Conservation (phyloP, 2,113 vertebrate species). For the Tauraco erythrolophus region DNA sequence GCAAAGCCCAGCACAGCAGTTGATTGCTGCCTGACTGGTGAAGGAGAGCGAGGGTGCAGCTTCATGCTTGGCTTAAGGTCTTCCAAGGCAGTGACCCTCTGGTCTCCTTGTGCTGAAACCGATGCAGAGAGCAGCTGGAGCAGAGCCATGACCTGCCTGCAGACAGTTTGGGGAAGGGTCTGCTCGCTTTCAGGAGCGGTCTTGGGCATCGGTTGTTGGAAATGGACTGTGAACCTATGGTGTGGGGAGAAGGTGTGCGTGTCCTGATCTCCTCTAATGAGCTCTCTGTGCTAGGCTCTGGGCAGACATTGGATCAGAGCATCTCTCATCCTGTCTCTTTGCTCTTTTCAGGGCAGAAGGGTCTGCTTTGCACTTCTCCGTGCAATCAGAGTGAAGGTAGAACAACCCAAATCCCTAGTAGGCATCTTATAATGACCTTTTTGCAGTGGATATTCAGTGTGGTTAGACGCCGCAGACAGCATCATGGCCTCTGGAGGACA, state of each 20-base stretch:
- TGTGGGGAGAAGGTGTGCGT: fast-evolving
- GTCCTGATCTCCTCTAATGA: fast-evolving
- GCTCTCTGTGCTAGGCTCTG: not conserved
- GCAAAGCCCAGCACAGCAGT: not conserved
- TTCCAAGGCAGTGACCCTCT: not conserved
- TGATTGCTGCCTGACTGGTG: not conserved
- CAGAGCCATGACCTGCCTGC: not conserved
- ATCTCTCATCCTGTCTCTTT: not conserved
- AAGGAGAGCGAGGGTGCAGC: not conserved
- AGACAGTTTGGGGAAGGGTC: not conserved
- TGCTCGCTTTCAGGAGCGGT: not conserved
- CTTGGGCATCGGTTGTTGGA: fast-evolving
- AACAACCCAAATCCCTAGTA: not conserved
- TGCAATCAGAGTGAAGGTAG: not conserved
- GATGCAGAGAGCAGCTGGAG: not conserved
- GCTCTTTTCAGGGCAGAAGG: not conserved
- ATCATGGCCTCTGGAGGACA: not conserved
- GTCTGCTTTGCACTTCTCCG: not conserved
- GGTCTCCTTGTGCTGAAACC: not conserved
- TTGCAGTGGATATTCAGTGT: not conserved
- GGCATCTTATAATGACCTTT: not conserved
- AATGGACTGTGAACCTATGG: not conserved
- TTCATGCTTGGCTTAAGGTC: not conserved
- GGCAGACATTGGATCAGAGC: fast-evolving
- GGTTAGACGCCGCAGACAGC: too few relatives aligned